Conservation (phyloP, 2,797 vertebrate species). For the Falco biarmicus region DNA sequence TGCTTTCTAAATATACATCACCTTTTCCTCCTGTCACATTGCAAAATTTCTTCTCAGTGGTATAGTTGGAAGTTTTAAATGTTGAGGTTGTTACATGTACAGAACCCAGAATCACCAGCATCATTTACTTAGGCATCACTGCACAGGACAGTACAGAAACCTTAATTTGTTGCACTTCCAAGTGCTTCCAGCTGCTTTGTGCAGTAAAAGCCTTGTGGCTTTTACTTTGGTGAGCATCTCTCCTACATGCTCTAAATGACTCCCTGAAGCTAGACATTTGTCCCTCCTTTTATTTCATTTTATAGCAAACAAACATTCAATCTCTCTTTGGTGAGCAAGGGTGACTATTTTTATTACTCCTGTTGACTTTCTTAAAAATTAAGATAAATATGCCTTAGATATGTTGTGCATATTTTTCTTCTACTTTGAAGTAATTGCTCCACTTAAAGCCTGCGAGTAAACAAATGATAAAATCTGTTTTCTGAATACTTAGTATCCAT, state of each 20-base stretch:
- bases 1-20: neutral
- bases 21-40: neutral
- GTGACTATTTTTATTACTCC: neutral
- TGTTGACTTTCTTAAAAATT: neutral
- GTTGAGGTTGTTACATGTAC: neutral
- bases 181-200: neutral
- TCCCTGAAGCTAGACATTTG: neutral
- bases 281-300: neutral
- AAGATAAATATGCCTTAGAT: neutral
- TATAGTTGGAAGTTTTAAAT: neutral
- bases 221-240: neutral
- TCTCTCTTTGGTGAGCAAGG: neutral
- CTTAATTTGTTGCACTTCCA: neutral
- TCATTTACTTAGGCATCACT: neutral
- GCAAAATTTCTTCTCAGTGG: neutral
- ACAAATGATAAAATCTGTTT: neutral
- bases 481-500: neutral
- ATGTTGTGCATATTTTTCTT: neutral
- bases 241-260: neutral
- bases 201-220: neutral
- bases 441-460: neutral
- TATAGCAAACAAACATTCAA: neutral
- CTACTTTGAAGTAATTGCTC: neutral
- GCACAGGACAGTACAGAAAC: neutral
- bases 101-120: neutral